Evolutionary conservation across 1,140 invertebrate species (phyloP).

Genomic region (Scaptomyza montana): DNA sequence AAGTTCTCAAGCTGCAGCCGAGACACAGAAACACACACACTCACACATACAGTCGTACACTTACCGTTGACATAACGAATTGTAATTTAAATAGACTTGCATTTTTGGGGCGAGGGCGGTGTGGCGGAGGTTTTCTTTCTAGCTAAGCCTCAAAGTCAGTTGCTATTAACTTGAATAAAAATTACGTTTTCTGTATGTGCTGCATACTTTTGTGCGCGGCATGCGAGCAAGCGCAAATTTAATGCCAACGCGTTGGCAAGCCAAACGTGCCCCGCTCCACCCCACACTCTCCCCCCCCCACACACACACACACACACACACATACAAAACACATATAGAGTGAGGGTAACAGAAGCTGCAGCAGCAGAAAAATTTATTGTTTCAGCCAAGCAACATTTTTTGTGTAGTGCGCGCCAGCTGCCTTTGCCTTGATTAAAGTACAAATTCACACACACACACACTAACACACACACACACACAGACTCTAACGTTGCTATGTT

Average conservation of each 20-base stretch:
- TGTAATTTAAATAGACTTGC: constrained; percentile 77
- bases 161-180: constrained; percentile 80
- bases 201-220: constrained; percentile 69
- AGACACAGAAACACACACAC: constrained; percentile 22
- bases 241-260: constrained; percentile 43
- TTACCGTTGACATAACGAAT: constrained; percentile 66
- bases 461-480: constrained; percentile 34
- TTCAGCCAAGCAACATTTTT: constrained; percentile 52
- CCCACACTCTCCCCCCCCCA: no score
- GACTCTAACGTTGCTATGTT: constrained; percentile 45
- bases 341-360: no score
- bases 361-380: constrained; percentile 63
- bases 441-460: constrained; percentile 36
- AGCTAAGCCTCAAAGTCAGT: constrained; percentile 33
- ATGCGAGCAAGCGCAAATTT: constrained; percentile 51
- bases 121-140: background rate
- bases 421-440: constrained; percentile 67
- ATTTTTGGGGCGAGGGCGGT: background rate
- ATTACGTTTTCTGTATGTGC: constrained; percentile 63
- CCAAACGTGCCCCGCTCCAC: background rate
- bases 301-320: constrained; percentile 4
- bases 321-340: background rate
- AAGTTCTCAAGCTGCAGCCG: constrained; percentile 44
- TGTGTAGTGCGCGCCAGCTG: constrained; percentile 48
- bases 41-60: constrained; percentile 29